These are phyloP conservation scores for Ursus arctos DNA, from an alignment of 2,113 vertebrate species.

Conservation along the genomic window DNA sequence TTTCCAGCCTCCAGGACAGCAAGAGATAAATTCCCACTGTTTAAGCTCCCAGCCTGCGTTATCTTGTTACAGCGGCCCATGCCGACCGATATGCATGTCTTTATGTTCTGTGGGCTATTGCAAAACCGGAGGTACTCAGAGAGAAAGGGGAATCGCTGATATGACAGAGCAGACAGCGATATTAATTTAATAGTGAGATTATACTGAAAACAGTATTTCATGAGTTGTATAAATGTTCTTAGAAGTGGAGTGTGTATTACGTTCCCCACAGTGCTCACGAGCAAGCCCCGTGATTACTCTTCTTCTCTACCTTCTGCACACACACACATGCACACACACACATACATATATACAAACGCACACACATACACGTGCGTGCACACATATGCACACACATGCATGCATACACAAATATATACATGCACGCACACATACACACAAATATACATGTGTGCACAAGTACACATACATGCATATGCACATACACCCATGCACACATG, in stretches of 20 bases:
- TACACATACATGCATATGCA: too few relatives aligned
- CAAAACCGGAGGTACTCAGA: background rate
- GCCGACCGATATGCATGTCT: background rate
- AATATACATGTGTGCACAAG: too few relatives aligned
- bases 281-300: too few relatives aligned
- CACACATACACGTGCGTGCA: background rate
- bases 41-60: background rate
- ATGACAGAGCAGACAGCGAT: background rate
- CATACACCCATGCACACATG: too few relatives aligned
- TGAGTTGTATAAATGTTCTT: background rate
- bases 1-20: background rate
- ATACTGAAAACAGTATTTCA: background rate
- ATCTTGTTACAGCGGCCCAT: background rate
- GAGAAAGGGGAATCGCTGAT: too few relatives aligned
- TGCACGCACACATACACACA: background rate
- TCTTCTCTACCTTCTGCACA: background rate
- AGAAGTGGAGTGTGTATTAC: fast-evolving
- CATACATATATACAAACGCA: background rate
- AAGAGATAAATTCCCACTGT: background rate
- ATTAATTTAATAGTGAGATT: background rate
- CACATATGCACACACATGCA: background rate
- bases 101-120: background rate
- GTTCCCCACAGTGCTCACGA: background rate
- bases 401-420: too few relatives aligned
- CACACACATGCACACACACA: too few relatives aligned